Percentiles rank a stretch among this genome's conserved stretches.
Conservation (phyloP, 2,888 invertebrate genomes). For the Rhamnusium bicolor region DNA sequence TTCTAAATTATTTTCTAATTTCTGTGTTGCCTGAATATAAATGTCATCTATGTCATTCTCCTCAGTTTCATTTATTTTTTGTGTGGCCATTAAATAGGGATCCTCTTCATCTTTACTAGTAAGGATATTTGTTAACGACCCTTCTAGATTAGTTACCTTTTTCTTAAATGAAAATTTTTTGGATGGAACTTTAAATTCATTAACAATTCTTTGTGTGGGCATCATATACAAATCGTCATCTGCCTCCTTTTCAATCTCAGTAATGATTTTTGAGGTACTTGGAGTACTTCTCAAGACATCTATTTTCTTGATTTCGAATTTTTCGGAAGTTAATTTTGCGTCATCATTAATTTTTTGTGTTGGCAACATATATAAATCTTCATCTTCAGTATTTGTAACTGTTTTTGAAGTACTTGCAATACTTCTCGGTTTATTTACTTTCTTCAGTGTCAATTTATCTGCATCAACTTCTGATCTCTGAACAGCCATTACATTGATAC, state of each 20-base stretch:
- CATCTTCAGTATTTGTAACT: too few relatives aligned
- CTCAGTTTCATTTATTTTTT: slow-evolving; percentile 38
- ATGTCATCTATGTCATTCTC: slow-evolving; percentile 44
- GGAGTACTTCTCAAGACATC: neutral
- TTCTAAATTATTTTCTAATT: slow-evolving; percentile 32
- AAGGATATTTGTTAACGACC: slow-evolving; percentile 39
- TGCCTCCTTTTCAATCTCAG: neutral
- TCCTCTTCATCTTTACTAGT: slow-evolving; percentile 34
- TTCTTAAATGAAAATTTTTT: slow-evolving; percentile 47
- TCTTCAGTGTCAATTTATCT: slow-evolving; percentile 26
- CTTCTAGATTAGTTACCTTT: slow-evolving; percentile 37
- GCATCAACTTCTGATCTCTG: slow-evolving; percentile 38
- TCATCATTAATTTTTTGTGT: slow-evolving; percentile 35
- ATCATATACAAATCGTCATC: slow-evolving; percentile 7
- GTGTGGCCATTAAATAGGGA: slow-evolving; percentile 41
- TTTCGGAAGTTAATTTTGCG: neutral
- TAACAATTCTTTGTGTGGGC: neutral
- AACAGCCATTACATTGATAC: neutral
- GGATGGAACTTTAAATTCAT: slow-evolving; percentile 30
- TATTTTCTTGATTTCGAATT: neutral
- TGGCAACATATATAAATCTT: slow-evolving; percentile 15
- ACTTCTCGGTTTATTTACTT: too few relatives aligned
- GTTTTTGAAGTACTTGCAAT: too few relatives aligned
- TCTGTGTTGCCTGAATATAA: slow-evolving; percentile 53
- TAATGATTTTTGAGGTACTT: neutral